Evolutionary conservation across 1,140 invertebrate species (phyloP).

Genomic region (Phocides pigmalion): DNA sequence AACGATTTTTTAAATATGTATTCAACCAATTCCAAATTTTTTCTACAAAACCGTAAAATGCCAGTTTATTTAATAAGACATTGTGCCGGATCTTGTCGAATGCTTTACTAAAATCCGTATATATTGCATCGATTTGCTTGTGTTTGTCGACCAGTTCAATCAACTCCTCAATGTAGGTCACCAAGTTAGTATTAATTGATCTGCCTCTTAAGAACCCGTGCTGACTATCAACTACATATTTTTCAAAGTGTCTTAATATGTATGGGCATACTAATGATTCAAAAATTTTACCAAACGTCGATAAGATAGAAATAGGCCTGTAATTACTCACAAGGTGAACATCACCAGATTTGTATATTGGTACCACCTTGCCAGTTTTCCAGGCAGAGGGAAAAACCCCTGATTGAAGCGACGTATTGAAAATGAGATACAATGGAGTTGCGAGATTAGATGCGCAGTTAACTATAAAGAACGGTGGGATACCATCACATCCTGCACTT

Average conservation of each 20-base stretch:
- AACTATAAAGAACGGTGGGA: not conserved
- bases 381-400: constrained; percentile 30
- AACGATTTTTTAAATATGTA: constrained; percentile 23
- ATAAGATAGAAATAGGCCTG: constrained; percentile 34
- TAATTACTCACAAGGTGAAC: constrained; percentile 28
- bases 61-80: constrained; percentile 24
- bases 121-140: constrained; percentile 33
- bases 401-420: constrained; percentile 15
- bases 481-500: constrained; percentile 9
- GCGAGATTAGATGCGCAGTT: not conserved
- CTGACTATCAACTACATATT: constrained; percentile 24
- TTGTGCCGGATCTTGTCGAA: constrained; percentile 30
- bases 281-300: constrained; percentile 33
- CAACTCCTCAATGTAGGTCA: constrained; percentile 22
- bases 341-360: constrained; percentile 30
- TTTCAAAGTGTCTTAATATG: constrained; percentile 30
- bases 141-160: constrained; percentile 21
- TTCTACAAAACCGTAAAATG: constrained; percentile 25
- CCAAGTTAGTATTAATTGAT: constrained; percentile 28
- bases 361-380: constrained; percentile 34
- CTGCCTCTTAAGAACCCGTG: constrained; percentile 32
- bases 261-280: constrained; percentile 32
- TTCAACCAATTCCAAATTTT: constrained; percentile 12
- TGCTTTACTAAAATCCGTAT: constrained; percentile 34
- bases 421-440: constrained; percentile 6